These are phyloP conservation scores for Capromys pilorides DNA, from an alignment of 2,797 vertebrate species.

Conservation along the genomic window DNA sequence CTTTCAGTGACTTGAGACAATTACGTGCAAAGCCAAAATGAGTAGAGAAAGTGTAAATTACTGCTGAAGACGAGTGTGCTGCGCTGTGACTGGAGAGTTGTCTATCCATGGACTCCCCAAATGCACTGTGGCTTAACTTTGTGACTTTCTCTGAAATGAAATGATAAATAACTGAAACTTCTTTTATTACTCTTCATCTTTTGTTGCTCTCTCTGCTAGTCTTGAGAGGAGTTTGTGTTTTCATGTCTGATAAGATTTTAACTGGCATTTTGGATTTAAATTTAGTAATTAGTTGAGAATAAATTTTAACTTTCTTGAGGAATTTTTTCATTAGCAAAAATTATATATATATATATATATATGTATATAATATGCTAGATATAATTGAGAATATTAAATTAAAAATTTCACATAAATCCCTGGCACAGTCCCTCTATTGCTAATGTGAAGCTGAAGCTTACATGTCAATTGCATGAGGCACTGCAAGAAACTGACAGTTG, in stretches of 20 bases:
- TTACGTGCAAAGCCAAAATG: not conserved
- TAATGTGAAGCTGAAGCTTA: slow-evolving; percentile 19
- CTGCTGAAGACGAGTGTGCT: not conserved
- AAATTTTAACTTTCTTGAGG: not conserved
- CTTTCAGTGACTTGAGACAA: slow-evolving; percentile 8
- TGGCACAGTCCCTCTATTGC: not conserved
- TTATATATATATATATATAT: not conserved
- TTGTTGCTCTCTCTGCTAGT: not conserved
- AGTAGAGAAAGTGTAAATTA: not conserved
- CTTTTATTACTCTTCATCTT: slow-evolving; percentile 35
- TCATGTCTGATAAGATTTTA: slow-evolving; percentile 19
- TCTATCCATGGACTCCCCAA: not conserved
- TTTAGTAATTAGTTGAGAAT: not conserved
- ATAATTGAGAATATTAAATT: not conserved
- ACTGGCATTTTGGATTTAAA: not conserved
- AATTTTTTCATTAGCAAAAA: not conserved
- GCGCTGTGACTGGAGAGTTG: not conserved
- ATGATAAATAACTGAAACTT: slow-evolving; percentile 38
- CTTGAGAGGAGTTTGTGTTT: not conserved
- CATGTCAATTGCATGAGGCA: not conserved
- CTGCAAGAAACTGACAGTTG: not conserved
- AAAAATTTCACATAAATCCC: not conserved
- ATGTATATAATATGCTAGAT: not conserved
- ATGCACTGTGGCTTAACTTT: not conserved
- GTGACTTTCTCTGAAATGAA: slow-evolving; percentile 23